Conservation (phyloP, 2,113 vertebrate genomes). For the Panthera tigris region DNA sequence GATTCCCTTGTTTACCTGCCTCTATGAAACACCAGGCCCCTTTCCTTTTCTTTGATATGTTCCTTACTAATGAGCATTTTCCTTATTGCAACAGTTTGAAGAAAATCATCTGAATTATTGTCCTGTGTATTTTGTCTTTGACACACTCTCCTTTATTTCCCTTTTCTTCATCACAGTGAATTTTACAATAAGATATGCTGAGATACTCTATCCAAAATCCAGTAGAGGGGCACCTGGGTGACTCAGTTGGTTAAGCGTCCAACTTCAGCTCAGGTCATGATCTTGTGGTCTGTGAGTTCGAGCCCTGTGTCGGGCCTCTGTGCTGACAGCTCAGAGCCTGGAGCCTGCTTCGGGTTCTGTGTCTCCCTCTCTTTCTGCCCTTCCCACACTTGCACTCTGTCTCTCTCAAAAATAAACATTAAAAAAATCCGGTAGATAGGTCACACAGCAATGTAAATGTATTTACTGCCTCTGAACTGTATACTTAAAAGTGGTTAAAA, state of each 20-base stretch:
- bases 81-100: not conserved
- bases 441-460: not conserved
- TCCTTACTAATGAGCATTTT: not conserved
- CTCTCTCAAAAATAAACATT: too few species aligned
- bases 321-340: too few species aligned
- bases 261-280: too few species aligned
- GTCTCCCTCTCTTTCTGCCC: too few species aligned
- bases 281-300: too few species aligned
- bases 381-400: too few species aligned
- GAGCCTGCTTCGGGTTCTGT: too few species aligned
- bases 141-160: not conserved
- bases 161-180: not conserved
- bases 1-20: not conserved
- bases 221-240: not conserved
- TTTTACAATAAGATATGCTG: constrained; percentile 9
- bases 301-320: too few species aligned
- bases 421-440: not conserved
- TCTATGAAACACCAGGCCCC: not conserved
- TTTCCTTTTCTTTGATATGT: not conserved
- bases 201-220: not conserved
- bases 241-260: too few species aligned
- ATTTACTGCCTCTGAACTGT: not conserved
- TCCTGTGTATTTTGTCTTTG: not conserved
- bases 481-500: constrained; percentile 7
- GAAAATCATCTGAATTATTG: not conserved